phyloP scores from a whole-genome alignment of 2,113 vertebrate genomes.

The Stictonetta naevosa region DNA sequence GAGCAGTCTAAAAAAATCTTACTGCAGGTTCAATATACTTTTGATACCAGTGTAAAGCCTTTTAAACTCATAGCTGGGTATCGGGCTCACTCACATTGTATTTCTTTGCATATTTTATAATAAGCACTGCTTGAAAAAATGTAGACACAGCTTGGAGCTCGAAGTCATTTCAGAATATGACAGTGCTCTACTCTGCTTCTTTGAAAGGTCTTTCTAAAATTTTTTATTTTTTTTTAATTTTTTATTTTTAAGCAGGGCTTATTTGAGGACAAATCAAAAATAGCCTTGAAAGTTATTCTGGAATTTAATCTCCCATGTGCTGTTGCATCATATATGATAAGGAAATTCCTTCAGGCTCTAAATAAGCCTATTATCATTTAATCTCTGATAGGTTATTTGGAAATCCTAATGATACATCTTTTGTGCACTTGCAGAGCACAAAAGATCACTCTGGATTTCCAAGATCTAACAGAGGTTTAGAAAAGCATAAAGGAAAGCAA shows the following conservation, averaged over 20 bases:
- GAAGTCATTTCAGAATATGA: constrained; percentile 1
- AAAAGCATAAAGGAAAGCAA: background rate
- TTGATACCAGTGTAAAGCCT: background rate
- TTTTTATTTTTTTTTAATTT: background rate
- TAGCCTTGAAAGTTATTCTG: constrained; percentile 48
- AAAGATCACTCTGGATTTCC: background rate
- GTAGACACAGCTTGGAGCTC: background rate
- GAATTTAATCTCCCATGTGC: constrained; percentile 55
- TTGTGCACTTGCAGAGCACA: background rate
- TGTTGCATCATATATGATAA: constrained; percentile 26
- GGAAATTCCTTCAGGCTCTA: constrained; percentile 37
- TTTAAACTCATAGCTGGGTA: background rate
- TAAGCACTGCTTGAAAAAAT: background rate
- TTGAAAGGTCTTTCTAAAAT: background rate
- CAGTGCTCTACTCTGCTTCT: background rate
- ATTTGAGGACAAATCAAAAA: constrained; percentile 55
- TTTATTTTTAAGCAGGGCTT: background rate
- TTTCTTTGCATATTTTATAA: background rate
- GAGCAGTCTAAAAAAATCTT: background rate
- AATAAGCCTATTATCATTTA: constrained; percentile 69
- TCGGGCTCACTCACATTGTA: background rate
- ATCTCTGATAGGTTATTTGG: constrained; percentile 27
- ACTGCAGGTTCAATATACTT: background rate
- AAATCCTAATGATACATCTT: constrained; percentile 13
- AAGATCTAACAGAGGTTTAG: background rate